A percentile compares a stretch with the other conserved stretches of the same genome.
Conservation (phyloP, 1,140 invertebrate species). For the Cydia pomonella region DNA sequence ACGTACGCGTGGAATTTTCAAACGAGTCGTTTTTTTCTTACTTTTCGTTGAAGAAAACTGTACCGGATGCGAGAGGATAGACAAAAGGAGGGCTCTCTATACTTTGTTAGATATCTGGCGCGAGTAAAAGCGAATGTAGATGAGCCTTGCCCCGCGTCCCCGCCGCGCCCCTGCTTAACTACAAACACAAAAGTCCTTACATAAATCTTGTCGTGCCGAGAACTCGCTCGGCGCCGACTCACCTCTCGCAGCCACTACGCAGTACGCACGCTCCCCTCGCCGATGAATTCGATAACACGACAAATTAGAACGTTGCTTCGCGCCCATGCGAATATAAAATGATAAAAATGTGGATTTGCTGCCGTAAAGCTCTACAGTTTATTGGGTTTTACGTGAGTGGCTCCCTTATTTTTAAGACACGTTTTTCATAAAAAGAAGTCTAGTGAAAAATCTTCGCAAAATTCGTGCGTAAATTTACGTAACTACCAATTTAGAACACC, state of each 20-base stretch:
- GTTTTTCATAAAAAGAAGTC: conserved; percentile 36
- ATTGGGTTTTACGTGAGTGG: conserved; percentile 48
- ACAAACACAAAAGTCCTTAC: conserved; percentile 81
- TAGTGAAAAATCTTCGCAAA: conserved; percentile 32
- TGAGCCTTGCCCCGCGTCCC: conserved; percentile 61
- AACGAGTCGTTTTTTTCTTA: conserved; percentile 68
- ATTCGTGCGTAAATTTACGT: conserved; percentile 29
- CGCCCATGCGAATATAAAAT: conserved; percentile 47
- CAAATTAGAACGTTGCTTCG: conserved; percentile 64
- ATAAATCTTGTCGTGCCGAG: conserved; percentile 80
- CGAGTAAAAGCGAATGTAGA: conserved; percentile 78
- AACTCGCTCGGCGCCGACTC: conserved; percentile 68
- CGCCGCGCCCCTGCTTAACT: conserved; percentile 71
- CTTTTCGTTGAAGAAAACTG: conserved; percentile 70
- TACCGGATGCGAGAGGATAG: conserved; percentile 73
- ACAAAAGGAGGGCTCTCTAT: conserved; percentile 67
- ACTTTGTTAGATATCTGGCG: conserved; percentile 72
- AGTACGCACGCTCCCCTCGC: conserved; percentile 58
- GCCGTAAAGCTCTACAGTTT: conserved; percentile 49
- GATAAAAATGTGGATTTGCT: conserved; percentile 53
- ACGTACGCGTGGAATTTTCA: conserved; percentile 69
- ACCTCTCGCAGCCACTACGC: conserved; percentile 67
- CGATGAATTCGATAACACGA: conserved; percentile 68
- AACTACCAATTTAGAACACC: conserved; percentile 26
- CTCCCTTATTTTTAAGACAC: conserved; percentile 53